Conservation (phyloP, 2,888 invertebrate species). For the Erpobdella octoculata region DNA sequence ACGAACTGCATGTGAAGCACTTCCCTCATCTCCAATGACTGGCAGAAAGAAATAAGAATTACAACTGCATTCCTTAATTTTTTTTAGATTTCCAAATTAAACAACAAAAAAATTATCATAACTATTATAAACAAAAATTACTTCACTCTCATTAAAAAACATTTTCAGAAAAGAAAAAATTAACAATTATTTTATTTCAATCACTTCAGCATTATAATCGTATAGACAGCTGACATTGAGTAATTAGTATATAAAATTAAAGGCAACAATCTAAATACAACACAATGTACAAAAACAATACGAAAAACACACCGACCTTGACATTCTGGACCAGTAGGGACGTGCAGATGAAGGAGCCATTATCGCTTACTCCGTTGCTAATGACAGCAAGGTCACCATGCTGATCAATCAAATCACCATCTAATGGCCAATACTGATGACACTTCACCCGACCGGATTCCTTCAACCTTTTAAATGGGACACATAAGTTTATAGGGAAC, state of each 20-base stretch:
- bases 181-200: background rate
- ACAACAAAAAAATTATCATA: too few relatives aligned
- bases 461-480: slow-evolving; percentile 58
- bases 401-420: slow-evolving; percentile 57
- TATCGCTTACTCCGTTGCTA: slow-evolving; percentile 63
- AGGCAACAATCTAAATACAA: too few relatives aligned
- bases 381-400: slow-evolving; percentile 49
- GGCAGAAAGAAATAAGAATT: slow-evolving; percentile 26
- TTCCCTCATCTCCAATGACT: slow-evolving; percentile 55
- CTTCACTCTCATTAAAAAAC: too few relatives aligned
- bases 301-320: background rate
- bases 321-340: background rate
- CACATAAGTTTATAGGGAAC: too few relatives aligned
- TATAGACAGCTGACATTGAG: too few relatives aligned
- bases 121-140: too few relatives aligned
- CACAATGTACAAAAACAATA: background rate
- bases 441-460: slow-evolving; percentile 87
- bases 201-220: too few relatives aligned
- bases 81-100: too few relatives aligned
- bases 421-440: slow-evolving; percentile 88
- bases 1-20: slow-evolving; percentile 90
- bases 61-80: too few relatives aligned
- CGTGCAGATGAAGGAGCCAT: background rate
- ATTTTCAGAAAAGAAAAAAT: background rate
- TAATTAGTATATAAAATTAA: too few relatives aligned